Conservation (phyloP, 2,888 invertebrate genomes). For the Drosophila parthenogenetica region DNA sequence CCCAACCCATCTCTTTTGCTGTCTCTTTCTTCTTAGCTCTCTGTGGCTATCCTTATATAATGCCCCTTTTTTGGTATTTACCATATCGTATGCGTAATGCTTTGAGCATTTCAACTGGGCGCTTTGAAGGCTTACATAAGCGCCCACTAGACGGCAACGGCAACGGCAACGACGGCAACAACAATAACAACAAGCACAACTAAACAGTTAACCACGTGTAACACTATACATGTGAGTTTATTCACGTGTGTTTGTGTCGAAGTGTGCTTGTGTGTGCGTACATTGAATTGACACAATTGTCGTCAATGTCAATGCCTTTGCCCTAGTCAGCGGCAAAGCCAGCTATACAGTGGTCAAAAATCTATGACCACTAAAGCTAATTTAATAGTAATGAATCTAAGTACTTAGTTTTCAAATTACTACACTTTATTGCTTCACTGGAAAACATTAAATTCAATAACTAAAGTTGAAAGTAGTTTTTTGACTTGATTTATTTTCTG, state of each 20-base stretch:
- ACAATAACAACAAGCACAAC: slow-evolving; percentile 12
- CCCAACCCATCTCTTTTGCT: neutral
- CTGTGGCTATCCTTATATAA: slow-evolving; percentile 36
- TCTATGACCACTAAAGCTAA: neutral
- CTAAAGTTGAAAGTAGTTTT: no score
- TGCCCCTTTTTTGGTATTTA: slow-evolving; percentile 28
- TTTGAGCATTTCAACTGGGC: slow-evolving; percentile 18
- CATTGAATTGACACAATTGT: slow-evolving; percentile 72
- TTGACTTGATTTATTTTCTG: no score
- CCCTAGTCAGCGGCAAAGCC: slow-evolving; percentile 26
- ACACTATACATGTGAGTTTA: slow-evolving; percentile 4
- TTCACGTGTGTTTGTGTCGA: slow-evolving; percentile 6
- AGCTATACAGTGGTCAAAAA: slow-evolving; percentile 38
- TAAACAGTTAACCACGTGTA: slow-evolving; percentile 49
- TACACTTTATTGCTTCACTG: no score
- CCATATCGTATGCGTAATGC: slow-evolving; percentile 65
- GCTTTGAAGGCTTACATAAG: slow-evolving; percentile 49
- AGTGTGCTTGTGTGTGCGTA: slow-evolving; percentile 17
- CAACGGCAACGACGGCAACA: no score
- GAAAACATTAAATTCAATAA: no score
- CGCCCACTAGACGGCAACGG: slow-evolving; percentile 31
- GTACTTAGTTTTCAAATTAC: no score
- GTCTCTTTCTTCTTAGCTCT: neutral
- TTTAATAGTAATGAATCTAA: no score
- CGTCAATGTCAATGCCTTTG: slow-evolving; percentile 77